A percentile compares a stretch with the other conserved stretches of the same genome.
Evolutionary conservation across 2,113 vertebrate species (phyloP).

Genomic region (Potamarius usumacintae): DNA sequence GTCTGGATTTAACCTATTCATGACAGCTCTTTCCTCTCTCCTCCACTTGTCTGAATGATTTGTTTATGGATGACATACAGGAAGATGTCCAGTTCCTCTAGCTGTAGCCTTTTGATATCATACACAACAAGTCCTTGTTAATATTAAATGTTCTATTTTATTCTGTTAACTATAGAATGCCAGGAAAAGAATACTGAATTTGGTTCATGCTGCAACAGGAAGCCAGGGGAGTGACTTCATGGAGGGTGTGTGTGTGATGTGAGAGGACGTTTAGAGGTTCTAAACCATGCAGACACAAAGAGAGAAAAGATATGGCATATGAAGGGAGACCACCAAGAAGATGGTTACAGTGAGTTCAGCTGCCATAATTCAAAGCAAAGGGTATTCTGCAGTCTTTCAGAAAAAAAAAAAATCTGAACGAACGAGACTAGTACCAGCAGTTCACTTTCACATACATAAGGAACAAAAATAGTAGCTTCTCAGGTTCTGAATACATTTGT

Average conservation of each 20-base stretch:
- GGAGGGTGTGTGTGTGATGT: no score
- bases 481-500: neutral
- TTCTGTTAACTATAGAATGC: neutral
- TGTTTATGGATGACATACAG: neutral
- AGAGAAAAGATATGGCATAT: neutral
- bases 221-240: neutral
- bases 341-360: neutral
- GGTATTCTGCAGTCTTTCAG: neutral
- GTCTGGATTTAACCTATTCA: constrained; percentile 13
- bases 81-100: neutral
- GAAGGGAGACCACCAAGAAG: neutral
- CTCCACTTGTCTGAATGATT: neutral
- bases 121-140: neutral
- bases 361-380: neutral
- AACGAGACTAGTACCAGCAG: neutral
- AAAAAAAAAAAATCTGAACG: neutral
- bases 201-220: neutral
- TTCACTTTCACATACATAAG: neutral
- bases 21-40: neutral
- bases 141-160: neutral
- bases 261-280: no score
- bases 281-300: neutral
- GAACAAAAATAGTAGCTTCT: neutral
- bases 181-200: neutral
- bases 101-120: neutral